Evolutionary conservation across 2,113 vertebrate species (phyloP).

Genomic region (Thunnus maccoyii): DNA sequence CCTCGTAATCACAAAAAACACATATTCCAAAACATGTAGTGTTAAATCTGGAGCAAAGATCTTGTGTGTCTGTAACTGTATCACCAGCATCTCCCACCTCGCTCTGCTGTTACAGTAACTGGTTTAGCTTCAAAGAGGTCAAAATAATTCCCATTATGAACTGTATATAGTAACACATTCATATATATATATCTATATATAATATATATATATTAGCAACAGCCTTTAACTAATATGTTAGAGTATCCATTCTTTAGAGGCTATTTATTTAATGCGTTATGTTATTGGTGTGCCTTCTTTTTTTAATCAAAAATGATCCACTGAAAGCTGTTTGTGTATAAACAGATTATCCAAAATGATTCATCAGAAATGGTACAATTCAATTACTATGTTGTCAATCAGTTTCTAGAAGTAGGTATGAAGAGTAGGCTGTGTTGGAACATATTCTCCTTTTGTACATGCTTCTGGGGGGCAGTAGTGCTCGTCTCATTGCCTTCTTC

Average conservation of each 20-base stretch:
- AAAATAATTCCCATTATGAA: not conserved
- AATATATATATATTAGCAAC: conserved; percentile 52
- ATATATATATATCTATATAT: conserved; percentile 27
- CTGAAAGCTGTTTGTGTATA: conserved; percentile 8
- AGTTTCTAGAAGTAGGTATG: not conserved
- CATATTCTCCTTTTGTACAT: not conserved
- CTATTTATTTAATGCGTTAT: conserved; percentile 65
- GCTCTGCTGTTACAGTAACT: conserved; percentile 7
- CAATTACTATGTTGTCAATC: not conserved
- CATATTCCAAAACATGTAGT: not conserved
- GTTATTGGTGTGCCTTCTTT: conserved; percentile 15
- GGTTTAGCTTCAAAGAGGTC: conserved; percentile 38
- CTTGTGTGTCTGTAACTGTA: not conserved
- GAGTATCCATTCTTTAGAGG: conserved; percentile 38
- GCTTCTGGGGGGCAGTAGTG: conserved; percentile 9
- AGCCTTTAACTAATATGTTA: conserved; percentile 2
- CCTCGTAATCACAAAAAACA: not conserved
- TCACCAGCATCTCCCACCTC: not conserved
- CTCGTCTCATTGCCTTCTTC: not conserved
- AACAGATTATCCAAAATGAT: not conserved
- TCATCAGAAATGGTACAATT: conserved; percentile 9
- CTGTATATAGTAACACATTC: conserved; percentile 62
- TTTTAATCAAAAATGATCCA: conserved; percentile 3
- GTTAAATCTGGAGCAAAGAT: not conserved
- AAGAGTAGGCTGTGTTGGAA: conserved; percentile 3